Base-by-base conservation (phyloP, 2,888 invertebrate genomes). In the Aproaerema taeniolella region DNA sequence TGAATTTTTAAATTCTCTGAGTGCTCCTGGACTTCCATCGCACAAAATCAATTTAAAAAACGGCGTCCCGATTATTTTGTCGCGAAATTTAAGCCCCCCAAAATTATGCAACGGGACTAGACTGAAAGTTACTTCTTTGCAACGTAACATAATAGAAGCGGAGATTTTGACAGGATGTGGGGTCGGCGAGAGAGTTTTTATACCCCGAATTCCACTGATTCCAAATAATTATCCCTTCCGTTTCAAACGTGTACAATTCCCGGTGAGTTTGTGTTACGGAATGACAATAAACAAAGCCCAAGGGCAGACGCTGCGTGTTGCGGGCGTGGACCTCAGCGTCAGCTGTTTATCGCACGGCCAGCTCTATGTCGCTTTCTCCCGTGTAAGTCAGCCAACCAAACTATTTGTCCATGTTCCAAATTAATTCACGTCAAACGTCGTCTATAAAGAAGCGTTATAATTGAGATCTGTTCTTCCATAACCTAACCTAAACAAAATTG, bases 131-230 rank as follows among this genome's bases (percentile, higher is more conserved):
- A 34, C 12, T 9, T 1, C 9, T 28, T 12, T 42, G 11, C 34
- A 42, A 15, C 24, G 10, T 11, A 38, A 41, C n/a, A 9, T 41
- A 9, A 36, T 41, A 1, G 36, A 41, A 9, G 41, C 26, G n/a
- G 13, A 36, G n/a, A 32, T 41, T 38, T 24, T 41, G 14, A 38
- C 32, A 9, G 41, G 38, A 2, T 33, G 41, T 24, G 25, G 31
- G 3, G 29, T 12, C 11, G 29, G 36, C 2, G 35, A 35, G 13
- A n/a, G n/a, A n/a, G 16, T 31, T 13, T 41, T 36, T 26, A 30
- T 36, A 36, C 41, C n/a, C 2, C 28, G 5, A 37, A 37, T 26
- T 25, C 42, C 15, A 30, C 28, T 25, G 13, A 42, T 42, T 29
- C 29, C 28, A 26, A 30, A 20, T 7, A 32, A 32, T 10, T 32